These are phyloP conservation scores for Zosterops pallidus DNA, from an alignment of 2,113 vertebrate species.

Conservation along the genomic window DNA sequence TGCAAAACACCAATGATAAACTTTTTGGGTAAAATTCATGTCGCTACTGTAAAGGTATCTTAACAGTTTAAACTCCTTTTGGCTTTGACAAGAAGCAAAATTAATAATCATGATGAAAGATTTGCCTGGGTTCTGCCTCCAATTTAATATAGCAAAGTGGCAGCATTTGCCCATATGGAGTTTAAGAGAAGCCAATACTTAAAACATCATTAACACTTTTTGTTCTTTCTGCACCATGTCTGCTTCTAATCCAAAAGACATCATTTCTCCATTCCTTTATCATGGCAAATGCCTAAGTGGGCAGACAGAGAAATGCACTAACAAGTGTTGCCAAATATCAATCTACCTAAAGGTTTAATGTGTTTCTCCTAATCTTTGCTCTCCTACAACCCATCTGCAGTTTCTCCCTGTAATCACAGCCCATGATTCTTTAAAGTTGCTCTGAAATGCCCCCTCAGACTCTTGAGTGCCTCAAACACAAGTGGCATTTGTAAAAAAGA, in stretches of 20 bases:
- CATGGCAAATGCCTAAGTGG: neutral
- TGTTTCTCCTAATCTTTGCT: neutral
- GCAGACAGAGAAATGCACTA: neutral
- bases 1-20: neutral
- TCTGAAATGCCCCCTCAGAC: neutral
- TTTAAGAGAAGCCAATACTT: neutral
- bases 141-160: neutral
- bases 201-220: neutral
- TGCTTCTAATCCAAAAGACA: conserved; percentile 11
- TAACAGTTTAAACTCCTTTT: neutral
- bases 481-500: neutral
- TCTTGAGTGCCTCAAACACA: neutral
- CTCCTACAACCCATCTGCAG: neutral
- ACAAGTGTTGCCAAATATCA: neutral
- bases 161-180: conserved; percentile 9
- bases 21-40: neutral
- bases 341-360: neutral
- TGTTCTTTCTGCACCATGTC: conserved; percentile 32
- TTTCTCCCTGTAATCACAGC: neutral
- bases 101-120: conserved; percentile 3
- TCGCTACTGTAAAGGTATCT: neutral
- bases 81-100: conserved; percentile 7
- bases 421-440: neutral
- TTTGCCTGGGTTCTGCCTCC: neutral
- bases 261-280: neutral